A percentile compares a stretch with the other conserved stretches of the same genome.
Evolutionary conservation across 2,113 vertebrate genomes (phyloP).

Genomic region (Antechinus stuartii): DNA sequence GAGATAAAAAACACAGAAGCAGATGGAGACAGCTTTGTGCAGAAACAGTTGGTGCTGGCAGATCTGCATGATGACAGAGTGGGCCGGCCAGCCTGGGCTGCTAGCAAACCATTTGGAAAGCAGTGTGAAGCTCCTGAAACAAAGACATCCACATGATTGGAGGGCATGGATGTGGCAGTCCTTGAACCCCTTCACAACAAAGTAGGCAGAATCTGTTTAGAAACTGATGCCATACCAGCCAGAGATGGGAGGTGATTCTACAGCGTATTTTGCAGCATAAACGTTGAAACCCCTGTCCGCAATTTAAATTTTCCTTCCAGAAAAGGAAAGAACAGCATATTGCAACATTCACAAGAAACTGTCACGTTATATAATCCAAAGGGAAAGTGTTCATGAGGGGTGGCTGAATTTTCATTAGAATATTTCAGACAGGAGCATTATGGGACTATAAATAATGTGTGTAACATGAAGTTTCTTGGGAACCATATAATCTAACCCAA

Average conservation of each 20-base stretch:
- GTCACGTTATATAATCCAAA: neutral
- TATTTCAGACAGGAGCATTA: neutral
- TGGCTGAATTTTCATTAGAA: neutral
- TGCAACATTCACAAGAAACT: neutral
- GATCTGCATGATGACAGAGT: neutral
- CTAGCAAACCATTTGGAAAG: constrained; percentile 3
- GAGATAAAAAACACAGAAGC: neutral
- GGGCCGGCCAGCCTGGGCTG: neutral
- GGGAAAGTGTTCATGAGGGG: neutral
- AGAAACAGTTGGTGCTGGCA: constrained; percentile 1
- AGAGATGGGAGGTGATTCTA: neutral
- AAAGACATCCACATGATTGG: neutral
- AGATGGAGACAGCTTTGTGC: constrained; percentile 2
- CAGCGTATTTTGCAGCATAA: neutral
- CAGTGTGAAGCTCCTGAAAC: neutral
- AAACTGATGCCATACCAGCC: neutral
- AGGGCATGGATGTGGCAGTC: neutral
- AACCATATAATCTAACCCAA: neutral
- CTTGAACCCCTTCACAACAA: neutral
- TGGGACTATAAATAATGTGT: neutral
- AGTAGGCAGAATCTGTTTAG: neutral
- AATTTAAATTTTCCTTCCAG: neutral
- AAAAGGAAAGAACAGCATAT: neutral
- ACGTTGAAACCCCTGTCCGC: neutral
- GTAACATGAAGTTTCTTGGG: neutral